These are phyloP conservation scores for Nomada lathburiana DNA, from an alignment of 2,888 invertebrate genomes.

Conservation along the genomic window DNA sequence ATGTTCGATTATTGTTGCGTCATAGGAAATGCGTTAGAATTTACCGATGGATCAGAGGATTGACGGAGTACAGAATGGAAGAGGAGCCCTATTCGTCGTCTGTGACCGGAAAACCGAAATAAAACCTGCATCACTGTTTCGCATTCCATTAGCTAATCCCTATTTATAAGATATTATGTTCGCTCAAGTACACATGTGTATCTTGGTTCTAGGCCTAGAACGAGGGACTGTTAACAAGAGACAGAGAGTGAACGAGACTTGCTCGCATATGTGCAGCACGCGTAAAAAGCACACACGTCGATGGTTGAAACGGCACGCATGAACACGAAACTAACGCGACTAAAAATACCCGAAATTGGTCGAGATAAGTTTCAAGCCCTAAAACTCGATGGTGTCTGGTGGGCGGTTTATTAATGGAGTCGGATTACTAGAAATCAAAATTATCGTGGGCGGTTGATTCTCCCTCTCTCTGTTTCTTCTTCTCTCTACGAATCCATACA, in stretches of 20 bases:
- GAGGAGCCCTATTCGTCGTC: slow-evolving; percentile 21
- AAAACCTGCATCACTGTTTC: slow-evolving; percentile 70
- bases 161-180: slow-evolving; percentile 74
- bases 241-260: slow-evolving; percentile 10
- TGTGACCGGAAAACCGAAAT: slow-evolving; percentile 68
- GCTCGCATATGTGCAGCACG: slow-evolving; percentile 69
- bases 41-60: background rate
- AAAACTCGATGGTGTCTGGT: slow-evolving; percentile 63
- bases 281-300: slow-evolving; percentile 53
- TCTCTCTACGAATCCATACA: background rate
- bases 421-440: slow-evolving; percentile 75
- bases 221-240: background rate
- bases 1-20: slow-evolving; percentile 22
- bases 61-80: slow-evolving; percentile 9
- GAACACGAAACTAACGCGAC: slow-evolving; percentile 62
- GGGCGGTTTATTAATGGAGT: slow-evolving; percentile 78
- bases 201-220: slow-evolving; percentile 2
- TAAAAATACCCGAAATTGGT: slow-evolving; percentile 75
- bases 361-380: slow-evolving; percentile 73
- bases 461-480: background rate
- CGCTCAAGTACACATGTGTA: slow-evolving; percentile 54
- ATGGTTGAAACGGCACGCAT: slow-evolving; percentile 51
- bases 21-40: background rate
- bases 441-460: slow-evolving; percentile 66
- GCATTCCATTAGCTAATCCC: slow-evolving; percentile 73